Evolutionary conservation across 64 coral and sea anemone species (phyloP), one percentile per base, ranked within the genome.

Genomic region (Pachyseris speciosa): DNA sequence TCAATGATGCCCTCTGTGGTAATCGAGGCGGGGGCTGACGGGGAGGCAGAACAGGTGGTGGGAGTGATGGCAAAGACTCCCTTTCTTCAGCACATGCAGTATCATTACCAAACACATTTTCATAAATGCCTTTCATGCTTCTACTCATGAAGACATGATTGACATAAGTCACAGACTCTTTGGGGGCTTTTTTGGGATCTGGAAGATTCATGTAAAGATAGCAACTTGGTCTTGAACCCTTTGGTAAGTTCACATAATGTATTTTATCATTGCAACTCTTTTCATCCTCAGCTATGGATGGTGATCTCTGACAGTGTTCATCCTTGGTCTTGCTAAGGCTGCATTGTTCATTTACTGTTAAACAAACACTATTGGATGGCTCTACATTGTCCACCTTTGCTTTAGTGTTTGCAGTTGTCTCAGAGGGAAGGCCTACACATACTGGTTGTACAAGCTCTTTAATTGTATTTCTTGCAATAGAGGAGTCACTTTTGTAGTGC

Each of bases 61-160:
- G 78, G 19, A 84, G 19, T 24, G 78, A 36, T 22, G 77, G 89
- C 13, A 78, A 30, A 24, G 3, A 11, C 17, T 34, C 50, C 12
- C 2, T 0, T 49, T 30, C 24, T 2, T 66, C 36, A 41, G 29
- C 8, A 39, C 32, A 20, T 38, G 17, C 41, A 3, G 34, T 24
- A 24, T 37, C 5, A 22, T 40, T 75, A 24, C 1, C n/a, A 80
- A 48, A 65, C 76, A 80, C 80, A 81, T 91, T 91, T 70, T 91
- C 79, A 75, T 91, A 91, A 64, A 80, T 84, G 4, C 78, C 79
- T 71, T 91, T 84, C 64, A 91, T 84, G 40, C 67, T 91, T 22
- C 68, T 71, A 29, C 89, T 57, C 53, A 60, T 84, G 40, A 74
- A 84, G 15, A 91, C 79, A 61, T 81, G 77, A 74, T 84, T 91